Evolutionary conservation across 2,888 invertebrate genomes (phyloP).

Genomic region (Tenthredo distinguenda): DNA sequence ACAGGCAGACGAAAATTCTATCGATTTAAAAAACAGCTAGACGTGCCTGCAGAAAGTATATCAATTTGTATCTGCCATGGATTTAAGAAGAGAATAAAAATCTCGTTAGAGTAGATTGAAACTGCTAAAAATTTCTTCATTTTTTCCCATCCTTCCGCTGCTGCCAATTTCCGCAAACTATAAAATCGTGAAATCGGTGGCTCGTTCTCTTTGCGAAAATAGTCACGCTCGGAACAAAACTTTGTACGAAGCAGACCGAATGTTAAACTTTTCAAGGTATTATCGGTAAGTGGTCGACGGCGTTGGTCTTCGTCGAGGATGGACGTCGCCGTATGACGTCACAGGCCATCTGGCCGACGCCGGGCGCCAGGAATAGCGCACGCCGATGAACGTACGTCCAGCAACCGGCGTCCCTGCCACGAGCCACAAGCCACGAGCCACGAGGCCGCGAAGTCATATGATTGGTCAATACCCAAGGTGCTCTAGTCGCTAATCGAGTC

Average conservation of each 20-base stretch:
- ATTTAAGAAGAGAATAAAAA: background rate
- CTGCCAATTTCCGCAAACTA: background rate
- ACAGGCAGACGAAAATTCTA: background rate
- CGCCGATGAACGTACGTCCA: conserved; percentile 51
- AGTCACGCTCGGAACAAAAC: background rate
- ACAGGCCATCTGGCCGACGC: conserved; percentile 57
- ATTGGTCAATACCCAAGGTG: conserved; percentile 22
- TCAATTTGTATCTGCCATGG: background rate
- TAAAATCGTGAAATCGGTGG: background rate
- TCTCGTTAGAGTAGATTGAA: background rate
- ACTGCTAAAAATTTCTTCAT: background rate
- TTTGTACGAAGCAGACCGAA: background rate
- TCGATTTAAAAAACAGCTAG: background rate
- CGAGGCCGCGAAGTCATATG: background rate
- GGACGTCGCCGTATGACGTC: conserved; percentile 52
- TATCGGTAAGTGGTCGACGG: conserved; percentile 30
- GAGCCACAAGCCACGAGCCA: conserved; percentile 30
- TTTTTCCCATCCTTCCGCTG: background rate
- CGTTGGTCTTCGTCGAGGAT: conserved; percentile 30
- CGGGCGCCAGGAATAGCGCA: conserved; percentile 62
- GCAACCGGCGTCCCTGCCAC: conserved; percentile 35
- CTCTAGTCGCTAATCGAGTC: background rate
- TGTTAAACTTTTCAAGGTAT: conserved; percentile 1
- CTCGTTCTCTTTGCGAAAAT: background rate
- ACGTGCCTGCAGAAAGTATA: background rate